Base-by-base conservation (phyloP, 2,888 invertebrate species). In the Pherbina coryleti region DNA sequence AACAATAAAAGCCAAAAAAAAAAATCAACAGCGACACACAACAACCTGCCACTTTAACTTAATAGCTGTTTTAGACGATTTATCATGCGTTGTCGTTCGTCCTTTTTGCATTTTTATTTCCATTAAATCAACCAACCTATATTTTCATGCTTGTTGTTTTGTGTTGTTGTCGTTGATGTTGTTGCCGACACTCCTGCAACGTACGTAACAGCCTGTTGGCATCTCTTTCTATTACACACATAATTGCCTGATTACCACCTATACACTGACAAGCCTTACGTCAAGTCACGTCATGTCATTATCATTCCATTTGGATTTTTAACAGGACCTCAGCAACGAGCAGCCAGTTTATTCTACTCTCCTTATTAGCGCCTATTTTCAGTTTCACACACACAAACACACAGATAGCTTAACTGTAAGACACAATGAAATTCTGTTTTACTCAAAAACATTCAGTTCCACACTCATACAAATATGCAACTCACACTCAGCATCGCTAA, bases 301-400 rank as follows among this genome's bases (percentile, higher is more conserved):
- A 86, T 86, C 86, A 86, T 86, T 86, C 86, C 86, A 85, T 86
- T 86, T 86, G 86, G 82, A 82, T 85, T 86, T 86, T 85, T 81
- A 86, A 82, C 86, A 82, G 86, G 86, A 84, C 81, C 81, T 72
- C 86, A 86, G 86, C 81, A 84, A 53, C 34, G 53, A 75, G 22
- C 77, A 80, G 81, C 69, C 82, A 55, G 81, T 57, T 55, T 67
- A 67, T 64, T 31, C 74, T 37, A n/a, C 28, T 37, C 9, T 53
- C 25, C 51, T 34, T 55, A 34, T 14, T 62, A 51, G 62, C 64
- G 62, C 64, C 55, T 28, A 25, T 37, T 60, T 17, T 62, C 11
- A 11, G 62, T 8, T 22, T n/a, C 14, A 70, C 22, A 28, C 22
- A 72, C 49, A 66, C 51, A 51, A 22, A 14, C 25, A 72, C 25